A percentile compares a stretch with the other conserved stretches of the same genome.
Conservation (phyloP, 2,113 vertebrate species). For the Sitta europaea region DNA sequence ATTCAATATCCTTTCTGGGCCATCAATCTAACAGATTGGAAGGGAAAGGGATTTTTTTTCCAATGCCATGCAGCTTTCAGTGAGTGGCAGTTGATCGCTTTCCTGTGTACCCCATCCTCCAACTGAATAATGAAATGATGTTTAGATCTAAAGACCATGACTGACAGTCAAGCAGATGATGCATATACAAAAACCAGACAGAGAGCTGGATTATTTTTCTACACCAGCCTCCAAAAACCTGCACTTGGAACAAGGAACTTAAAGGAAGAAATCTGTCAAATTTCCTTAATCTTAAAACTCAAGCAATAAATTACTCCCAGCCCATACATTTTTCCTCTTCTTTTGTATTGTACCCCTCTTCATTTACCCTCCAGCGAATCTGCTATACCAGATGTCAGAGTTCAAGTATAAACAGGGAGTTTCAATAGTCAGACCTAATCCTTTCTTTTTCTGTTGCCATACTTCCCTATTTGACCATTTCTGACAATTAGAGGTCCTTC, state of each 20-base stretch:
- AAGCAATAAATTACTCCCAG: slow-evolving; percentile 35
- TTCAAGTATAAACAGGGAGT: background rate
- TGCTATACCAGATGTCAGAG: background rate
- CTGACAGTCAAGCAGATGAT: background rate
- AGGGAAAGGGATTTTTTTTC: background rate
- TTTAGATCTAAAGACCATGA: background rate
- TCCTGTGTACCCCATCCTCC: background rate
- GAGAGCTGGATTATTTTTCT: background rate
- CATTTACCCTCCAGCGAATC: slow-evolving; percentile 1
- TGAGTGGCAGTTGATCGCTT: background rate
- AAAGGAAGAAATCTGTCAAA: background rate
- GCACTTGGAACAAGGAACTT: background rate
- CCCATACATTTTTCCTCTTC: background rate
- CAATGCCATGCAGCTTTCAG: background rate
- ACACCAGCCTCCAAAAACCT: background rate
- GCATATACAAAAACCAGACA: background rate
- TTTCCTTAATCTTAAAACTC: background rate
- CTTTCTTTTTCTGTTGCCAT: background rate
- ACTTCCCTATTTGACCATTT: background rate
- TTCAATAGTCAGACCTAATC: background rate
- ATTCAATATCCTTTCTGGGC: background rate
- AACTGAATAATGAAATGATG: background rate
- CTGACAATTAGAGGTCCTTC: background rate
- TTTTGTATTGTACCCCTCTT: background rate
- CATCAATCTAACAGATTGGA: background rate